Conservation (phyloP, 1,140 invertebrate species). For the Vanessa tameamea region DNA sequence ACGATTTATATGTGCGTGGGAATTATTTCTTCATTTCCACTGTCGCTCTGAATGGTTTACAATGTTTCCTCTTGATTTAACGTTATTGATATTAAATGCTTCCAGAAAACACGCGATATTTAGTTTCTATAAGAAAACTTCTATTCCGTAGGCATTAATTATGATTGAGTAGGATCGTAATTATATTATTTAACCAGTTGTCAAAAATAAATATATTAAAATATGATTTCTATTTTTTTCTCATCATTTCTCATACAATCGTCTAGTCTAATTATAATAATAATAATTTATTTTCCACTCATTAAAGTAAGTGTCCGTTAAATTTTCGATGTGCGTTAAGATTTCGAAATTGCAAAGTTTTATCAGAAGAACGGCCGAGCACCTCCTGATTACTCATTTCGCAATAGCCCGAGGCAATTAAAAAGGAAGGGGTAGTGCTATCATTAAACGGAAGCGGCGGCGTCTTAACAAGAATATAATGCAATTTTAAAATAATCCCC, state of each 20-base stretch:
- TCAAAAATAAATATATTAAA: no score
- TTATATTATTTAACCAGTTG: no score
- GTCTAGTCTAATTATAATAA: no score
- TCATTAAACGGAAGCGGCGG: slow-evolving; percentile 74
- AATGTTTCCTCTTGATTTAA: not conserved
- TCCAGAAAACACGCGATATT: not conserved
- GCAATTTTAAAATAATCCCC: slow-evolving; percentile 81
- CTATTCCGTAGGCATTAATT: no score
- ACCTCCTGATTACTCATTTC: slow-evolving; percentile 77
- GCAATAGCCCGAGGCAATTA: slow-evolving; percentile 79
- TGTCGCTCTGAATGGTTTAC: slow-evolving; percentile 13
- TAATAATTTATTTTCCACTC: not conserved
- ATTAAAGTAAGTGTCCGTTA: slow-evolving; percentile 8
- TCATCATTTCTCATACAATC: no score
- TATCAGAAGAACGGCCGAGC: slow-evolving; percentile 66
- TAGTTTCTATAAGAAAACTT: not conserved
- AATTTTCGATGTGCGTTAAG: slow-evolving; percentile 47
- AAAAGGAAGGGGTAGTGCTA: slow-evolving; percentile 79
- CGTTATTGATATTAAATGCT: not conserved
- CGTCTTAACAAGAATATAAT: slow-evolving; percentile 81
- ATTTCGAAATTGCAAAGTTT: slow-evolving; percentile 63
- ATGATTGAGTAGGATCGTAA: no score
- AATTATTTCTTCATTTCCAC: slow-evolving; percentile 72
- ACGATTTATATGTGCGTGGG: slow-evolving; percentile 68
- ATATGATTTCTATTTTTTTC: no score